phyloP scores from a whole-genome alignment of 2,888 invertebrate genomes.

The Bugulina stolonifera region DNA sequence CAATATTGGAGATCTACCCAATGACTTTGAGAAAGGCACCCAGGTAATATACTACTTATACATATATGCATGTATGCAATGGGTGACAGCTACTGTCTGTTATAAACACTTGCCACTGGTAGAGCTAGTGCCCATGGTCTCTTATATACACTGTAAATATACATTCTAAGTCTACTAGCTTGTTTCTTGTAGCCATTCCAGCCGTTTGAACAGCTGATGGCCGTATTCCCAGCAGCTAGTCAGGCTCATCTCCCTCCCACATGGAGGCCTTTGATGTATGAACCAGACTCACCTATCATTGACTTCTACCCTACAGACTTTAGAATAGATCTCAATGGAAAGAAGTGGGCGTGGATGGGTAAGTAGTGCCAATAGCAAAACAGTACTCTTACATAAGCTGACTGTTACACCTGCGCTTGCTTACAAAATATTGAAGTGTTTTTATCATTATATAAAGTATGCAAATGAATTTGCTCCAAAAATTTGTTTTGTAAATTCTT shows the following conservation, averaged over 20 bases:
- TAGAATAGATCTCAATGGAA: constrained; percentile 93
- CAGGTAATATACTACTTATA: constrained; percentile 56
- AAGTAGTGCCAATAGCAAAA: too few species aligned
- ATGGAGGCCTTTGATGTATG: constrained; percentile 88
- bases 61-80: neutral
- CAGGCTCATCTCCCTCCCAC: constrained; percentile 84
- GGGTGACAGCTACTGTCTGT: too few species aligned
- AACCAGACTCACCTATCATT: constrained; percentile 85
- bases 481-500: too few species aligned
- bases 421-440: too few species aligned
- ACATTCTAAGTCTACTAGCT: too few species aligned
- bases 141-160: too few species aligned
- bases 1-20: constrained; percentile 73
- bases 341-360: constrained; percentile 96
- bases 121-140: too few species aligned
- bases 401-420: too few species aligned
- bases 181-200: constrained; percentile 65
- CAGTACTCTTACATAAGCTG: too few species aligned
- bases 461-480: too few species aligned
- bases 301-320: constrained; percentile 98
- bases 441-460: too few species aligned
- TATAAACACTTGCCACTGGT: too few species aligned
- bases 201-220: constrained; percentile 97
- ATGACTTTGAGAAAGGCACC: constrained; percentile 80
- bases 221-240: constrained; percentile 97